A percentile compares a stretch with the other conserved stretches of the same genome.
Conservation (phyloP, 2,888 invertebrate species). For the Catotricha subobsoleta region DNA sequence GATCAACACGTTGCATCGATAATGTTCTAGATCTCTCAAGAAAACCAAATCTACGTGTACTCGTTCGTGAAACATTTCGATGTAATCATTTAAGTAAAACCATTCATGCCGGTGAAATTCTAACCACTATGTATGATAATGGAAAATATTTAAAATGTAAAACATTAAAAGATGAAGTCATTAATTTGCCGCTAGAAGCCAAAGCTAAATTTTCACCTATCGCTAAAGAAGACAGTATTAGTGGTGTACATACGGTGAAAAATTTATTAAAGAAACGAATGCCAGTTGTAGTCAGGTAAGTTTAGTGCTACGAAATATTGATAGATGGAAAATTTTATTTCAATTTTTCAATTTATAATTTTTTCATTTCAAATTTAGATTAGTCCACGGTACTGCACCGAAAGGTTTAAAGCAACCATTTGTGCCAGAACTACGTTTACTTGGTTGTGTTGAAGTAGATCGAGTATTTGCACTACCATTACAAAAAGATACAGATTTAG, state of each 20-base stretch:
- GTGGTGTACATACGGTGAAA: conserved; percentile 82
- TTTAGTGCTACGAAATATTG: conserved; percentile 3
- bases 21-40: conserved; percentile 68
- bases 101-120: conserved; percentile 65
- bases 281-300: conserved; percentile 69
- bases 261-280: conserved; percentile 76
- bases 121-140: conserved; percentile 55
- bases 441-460: conserved; percentile 74
- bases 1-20: conserved; percentile 77
- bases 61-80: conserved; percentile 30
- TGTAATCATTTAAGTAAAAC: conserved; percentile 34
- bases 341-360: neutral
- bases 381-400: conserved; percentile 80
- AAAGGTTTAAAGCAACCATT: conserved; percentile 68
- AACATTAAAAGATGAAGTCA: conserved; percentile 65
- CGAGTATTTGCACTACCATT: conserved; percentile 62
- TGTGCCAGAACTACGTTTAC: conserved; percentile 63
- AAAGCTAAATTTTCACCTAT: conserved; percentile 82
- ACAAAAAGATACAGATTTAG: conserved; percentile 61
- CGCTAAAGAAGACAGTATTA: conserved; percentile 83
- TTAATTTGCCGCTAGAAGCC: conserved; percentile 69
- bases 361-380: conserved; percentile 17
- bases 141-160: conserved; percentile 73
- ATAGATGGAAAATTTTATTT: neutral
- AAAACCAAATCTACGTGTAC: conserved; percentile 35